Base-by-base conservation (phyloP, 1,140 invertebrate species). In the Leucophenga varia region DNA sequence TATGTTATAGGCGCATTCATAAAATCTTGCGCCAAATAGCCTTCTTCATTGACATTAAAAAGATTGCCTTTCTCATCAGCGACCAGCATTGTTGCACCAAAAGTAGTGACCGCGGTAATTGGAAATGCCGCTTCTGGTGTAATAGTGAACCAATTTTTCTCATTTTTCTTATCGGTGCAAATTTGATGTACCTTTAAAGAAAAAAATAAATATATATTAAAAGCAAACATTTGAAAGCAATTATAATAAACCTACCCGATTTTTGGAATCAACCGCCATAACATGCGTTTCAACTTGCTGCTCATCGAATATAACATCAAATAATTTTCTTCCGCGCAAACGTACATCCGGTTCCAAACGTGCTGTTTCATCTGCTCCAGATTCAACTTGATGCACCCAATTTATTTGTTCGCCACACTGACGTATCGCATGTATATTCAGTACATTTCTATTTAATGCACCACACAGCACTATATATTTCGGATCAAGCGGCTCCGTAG, bases 391-490 rank as follows among this genome's bases (percentile, higher is more conserved):
- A 36, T 70, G 54, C 3, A 55, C 45, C 64, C 71, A 72, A 7
- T 44, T 47, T 9, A 74, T 51, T 21, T 49, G 12, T n/a, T 53
- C 14, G 12, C 5, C 14, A 3, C 16, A 28, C 7, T 49, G 36
- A 7, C 56, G 53, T 12, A 73, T 17, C 0, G 58, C 61, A 22
- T 67, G 54, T 10, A 74, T 42, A 41, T 72, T 52, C 1, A 74
- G 25, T 4, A 70, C 25, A 22, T 55, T 42, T 28, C 53, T 61
- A 1, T 57, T 48, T 13, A 50, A 42, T 10, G 53, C 53, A 2
- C 68, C 71, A 14, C 69, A 72, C 0, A 71, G 34, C 3, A 75
- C 51, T 14, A 75, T 57, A 19, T 72, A 72, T 44, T 74, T 69
- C 20, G 49, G 57, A 3, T 46, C 42, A n/a, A n/a, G n/a, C n/a